Base-by-base conservation (phyloP, 1,140 invertebrate genomes). In the Drosophila lacertosa region DNA sequence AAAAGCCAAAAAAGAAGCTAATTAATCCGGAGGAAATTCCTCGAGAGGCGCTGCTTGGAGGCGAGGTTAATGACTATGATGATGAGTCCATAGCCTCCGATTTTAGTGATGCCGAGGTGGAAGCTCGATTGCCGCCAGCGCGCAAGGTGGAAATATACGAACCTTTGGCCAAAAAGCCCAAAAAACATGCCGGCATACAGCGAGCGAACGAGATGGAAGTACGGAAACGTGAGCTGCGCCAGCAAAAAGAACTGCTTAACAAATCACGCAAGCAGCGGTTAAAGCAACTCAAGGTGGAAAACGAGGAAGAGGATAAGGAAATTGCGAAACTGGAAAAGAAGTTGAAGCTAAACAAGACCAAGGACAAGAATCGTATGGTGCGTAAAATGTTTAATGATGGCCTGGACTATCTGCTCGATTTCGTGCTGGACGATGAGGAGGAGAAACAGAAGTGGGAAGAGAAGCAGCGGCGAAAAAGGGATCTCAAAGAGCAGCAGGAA, bases 391-490 rank as follows among this genome's bases (percentile, higher is more conserved):
- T 98, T 92, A 89, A 93, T 37, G 97, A 98, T 93, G 97, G 97
- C 2, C 92, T 98, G 24, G 97, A 97, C 89, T 98, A 96, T 96
- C 96, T 96, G 93, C 93, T 97, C 70, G 96, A 97, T 92, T 93
- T 96, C 42, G 97, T 96, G 91, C 94, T 97, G 90, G 92, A 93
- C 51, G 93, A 95, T 57, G 95, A 94, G 48, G 93, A 95, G 73
- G 93, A 94, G 84, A 92, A 89, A 57, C 60, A 65, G 1, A 91
- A 91, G 29, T 89, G 83, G 65, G 67, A 77, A 42, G 75, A 75
- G 24, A 90, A 89, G 29, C 74, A 89, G 24, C 86, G 72, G 3
- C 48, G 83, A 0, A 91, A 88, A 40, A 62, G 69, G 4, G 66
- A 82, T 6, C 39, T 75, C 0, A 84, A 89, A 10, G 89, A 91